These are phyloP conservation scores for Pristionchus fissidentatus DNA, from an alignment of 2,888 invertebrate genomes.

Conservation along the genomic window DNA sequence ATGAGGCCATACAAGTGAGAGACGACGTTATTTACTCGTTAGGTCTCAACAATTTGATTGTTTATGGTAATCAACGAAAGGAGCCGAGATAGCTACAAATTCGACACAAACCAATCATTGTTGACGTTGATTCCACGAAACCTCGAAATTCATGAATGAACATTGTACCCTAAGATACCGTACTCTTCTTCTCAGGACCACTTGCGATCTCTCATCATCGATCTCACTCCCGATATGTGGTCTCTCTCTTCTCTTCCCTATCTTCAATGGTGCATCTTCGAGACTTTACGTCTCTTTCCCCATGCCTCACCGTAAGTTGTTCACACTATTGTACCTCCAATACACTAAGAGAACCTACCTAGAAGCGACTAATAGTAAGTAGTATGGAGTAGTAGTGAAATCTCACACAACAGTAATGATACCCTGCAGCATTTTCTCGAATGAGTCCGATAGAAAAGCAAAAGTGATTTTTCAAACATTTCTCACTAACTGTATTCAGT, in stretches of 20 bases:
- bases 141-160: not conserved
- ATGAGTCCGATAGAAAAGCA: too few species aligned
- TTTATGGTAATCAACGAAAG: too few species aligned
- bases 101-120: too few species aligned
- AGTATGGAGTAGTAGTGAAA: too few species aligned
- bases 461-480: too few species aligned
- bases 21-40: not conserved
- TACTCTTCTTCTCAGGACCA: conserved; percentile 1
- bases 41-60: too few species aligned
- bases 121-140: not conserved
- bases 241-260: conserved; percentile 51
- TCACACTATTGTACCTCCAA: not conserved
- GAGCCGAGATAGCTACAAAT: too few species aligned
- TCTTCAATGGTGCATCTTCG: conserved; percentile 62
- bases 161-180: not conserved
- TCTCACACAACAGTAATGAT: too few species aligned
- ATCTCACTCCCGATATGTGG: conserved; percentile 48
- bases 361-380: too few species aligned
- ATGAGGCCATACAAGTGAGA: conserved; percentile 53
- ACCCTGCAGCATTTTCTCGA: too few species aligned
- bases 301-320: conserved; percentile 67
- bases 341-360: not conserved
- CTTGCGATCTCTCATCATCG: not conserved
- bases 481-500: conserved; percentile 48
- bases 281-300: conserved; percentile 64